These are phyloP conservation scores for Amazona finschi DNA, from an alignment of 2,797 vertebrate species.

Conservation along the genomic window DNA sequence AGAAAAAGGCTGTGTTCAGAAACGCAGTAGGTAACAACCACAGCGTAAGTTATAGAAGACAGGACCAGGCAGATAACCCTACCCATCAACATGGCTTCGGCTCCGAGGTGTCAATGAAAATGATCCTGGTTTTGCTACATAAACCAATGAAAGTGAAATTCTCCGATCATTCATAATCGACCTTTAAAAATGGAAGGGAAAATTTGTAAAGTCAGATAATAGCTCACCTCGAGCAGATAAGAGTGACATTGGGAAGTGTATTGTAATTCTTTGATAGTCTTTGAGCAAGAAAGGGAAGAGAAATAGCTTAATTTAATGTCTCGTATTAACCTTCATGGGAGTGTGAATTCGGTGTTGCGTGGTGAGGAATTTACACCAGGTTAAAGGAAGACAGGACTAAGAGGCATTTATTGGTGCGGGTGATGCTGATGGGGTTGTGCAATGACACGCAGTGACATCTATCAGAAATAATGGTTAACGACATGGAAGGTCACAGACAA, in stretches of 20 bases:
- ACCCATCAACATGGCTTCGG: not conserved
- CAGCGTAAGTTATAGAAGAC: not conserved
- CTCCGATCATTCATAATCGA: accelerated
- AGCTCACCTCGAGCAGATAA: not conserved
- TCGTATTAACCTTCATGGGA: not conserved
- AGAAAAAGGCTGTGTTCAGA: not conserved
- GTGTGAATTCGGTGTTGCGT: not conserved
- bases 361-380: not conserved
- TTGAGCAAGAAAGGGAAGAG: not conserved
- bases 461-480: not conserved
- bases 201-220: not conserved
- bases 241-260: not conserved
- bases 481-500: not conserved
- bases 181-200: not conserved
- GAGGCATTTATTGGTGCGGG: not conserved
- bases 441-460: not conserved
- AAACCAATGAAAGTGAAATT: not conserved
- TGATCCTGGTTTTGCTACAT: not conserved
- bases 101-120: not conserved
- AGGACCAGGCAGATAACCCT: not conserved
- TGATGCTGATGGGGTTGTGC: not conserved
- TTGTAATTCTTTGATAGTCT: not conserved
- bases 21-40: accelerated
- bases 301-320: not conserved
- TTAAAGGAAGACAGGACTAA: not conserved